Conservation (phyloP, 1,140 invertebrate species). For the Drosophila melanogaster region DNA sequence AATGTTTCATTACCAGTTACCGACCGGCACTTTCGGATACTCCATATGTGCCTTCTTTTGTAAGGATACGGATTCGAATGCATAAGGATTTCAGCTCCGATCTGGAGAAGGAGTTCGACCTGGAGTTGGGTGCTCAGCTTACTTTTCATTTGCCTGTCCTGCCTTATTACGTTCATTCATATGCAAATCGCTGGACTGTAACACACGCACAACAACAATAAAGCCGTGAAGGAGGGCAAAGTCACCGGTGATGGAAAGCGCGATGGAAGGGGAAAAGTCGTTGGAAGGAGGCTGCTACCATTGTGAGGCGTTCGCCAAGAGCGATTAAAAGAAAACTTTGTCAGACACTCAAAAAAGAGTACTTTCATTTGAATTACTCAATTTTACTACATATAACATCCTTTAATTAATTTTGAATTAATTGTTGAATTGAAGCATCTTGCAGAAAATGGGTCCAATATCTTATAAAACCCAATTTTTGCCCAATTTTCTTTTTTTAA, state of each 20-base stretch:
- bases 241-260: conserved; percentile 42
- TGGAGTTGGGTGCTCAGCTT: conserved; percentile 43
- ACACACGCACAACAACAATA: conserved; percentile 54
- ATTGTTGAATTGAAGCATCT: too few relatives aligned
- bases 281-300: conserved; percentile 21
- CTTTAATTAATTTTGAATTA: background rate
- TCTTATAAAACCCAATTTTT: too few relatives aligned
- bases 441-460: too few relatives aligned
- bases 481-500: conserved; percentile 7
- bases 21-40: conserved; percentile 26
- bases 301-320: conserved; percentile 56
- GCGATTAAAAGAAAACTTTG: conserved; percentile 77
- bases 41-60: conserved; percentile 28
- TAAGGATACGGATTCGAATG: conserved; percentile 3
- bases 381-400: too few relatives aligned
- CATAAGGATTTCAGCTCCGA: conserved; percentile 13
- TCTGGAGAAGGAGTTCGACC: conserved; percentile 3
- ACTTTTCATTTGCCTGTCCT: conserved; percentile 75
- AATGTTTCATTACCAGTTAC: conserved; percentile 81
- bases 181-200: conserved; percentile 78
- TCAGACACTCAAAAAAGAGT: conserved; percentile 14
- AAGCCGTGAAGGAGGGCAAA: conserved; percentile 50
- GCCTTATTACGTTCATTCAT: conserved; percentile 81
- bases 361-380: background rate
- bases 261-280: conserved; percentile 2